Evolutionary conservation across 1,140 invertebrate genomes (phyloP), one percentile per base, ranked within the genome.

Genomic region (Drosophila yakuba): DNA sequence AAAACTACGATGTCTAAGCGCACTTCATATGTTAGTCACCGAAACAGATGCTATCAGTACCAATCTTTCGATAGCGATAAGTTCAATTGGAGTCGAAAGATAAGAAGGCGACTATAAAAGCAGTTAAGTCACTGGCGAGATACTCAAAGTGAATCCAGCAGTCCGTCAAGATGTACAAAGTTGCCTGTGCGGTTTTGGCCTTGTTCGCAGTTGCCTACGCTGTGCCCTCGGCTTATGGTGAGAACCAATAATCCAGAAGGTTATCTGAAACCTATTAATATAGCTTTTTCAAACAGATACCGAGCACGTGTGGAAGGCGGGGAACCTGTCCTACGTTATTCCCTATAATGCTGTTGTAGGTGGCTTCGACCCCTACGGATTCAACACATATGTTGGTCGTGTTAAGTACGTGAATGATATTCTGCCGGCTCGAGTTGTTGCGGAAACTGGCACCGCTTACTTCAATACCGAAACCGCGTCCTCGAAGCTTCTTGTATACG

Each of bases 361-460:
- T 11, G 79, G 79, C 35, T 44, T 77, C 5, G 78, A 81, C 77
- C 48, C 61, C n/a, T 55, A 63, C 41, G 78, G 78, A 3, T 74
- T 52, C 25, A 73, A 60, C 17, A 71, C 66, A 43, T 81, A 80
- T 35, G 68, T 77, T 32, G 78, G 78, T 25, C 74, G 74, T 11
- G 48, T 74, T 0, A 67, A 62, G 23, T 51, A 38, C 38, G 2
- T 2, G 17, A 64, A 25, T 0, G 32, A 41, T 10, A 25, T 81
- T 44, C 44, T 74, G 7, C 78, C 79, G 8, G 61, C 57, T 15
- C 73, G 78, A n/a, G 58, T 81, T 5, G 47, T 81, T 17, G 67
- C 60, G 15, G 78, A 82, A 48, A 66, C 78, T 3, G 78, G 73
- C 3, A 36, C 23, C 3, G 78, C 66, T 14, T 59, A 57, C 57